Evolutionary conservation across 2,797 vertebrate genomes (phyloP).

Genomic region (Micromesistius poutassou): DNA sequence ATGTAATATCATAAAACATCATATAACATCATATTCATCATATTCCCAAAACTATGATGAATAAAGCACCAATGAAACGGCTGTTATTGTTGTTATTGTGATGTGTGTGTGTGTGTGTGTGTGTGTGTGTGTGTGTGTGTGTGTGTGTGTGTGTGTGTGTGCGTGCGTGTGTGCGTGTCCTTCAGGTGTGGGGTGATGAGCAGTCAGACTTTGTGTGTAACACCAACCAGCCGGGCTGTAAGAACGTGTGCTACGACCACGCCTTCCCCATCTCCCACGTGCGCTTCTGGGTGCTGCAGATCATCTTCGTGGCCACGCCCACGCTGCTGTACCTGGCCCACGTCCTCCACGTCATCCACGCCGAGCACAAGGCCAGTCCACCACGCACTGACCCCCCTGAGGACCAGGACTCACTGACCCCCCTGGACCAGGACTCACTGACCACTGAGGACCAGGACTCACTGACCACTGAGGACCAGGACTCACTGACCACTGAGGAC

Average conservation of each 20-base stretch:
- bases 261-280: constrained; percentile 96
- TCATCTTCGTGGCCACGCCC: constrained; percentile 80
- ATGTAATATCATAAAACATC: not conserved
- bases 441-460: too few relatives aligned
- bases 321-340: constrained; percentile 75
- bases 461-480: too few relatives aligned
- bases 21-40: not conserved
- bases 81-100: not conserved
- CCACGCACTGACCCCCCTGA: too few relatives aligned
- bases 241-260: constrained; percentile 90
- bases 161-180: not conserved
- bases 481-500: too few relatives aligned
- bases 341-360: constrained; percentile 79
- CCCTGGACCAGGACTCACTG: too few relatives aligned
- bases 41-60: not conserved
- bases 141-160: too few relatives aligned
- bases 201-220: constrained; percentile 93
- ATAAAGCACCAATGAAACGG: too few relatives aligned
- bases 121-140: too few relatives aligned
- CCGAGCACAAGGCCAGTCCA: constrained; percentile 80
- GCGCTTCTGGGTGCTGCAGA: constrained; percentile 93
- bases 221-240: constrained; percentile 89
- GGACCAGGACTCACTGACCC: too few relatives aligned
- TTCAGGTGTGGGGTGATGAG: constrained; percentile 89
- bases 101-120: not conserved